phyloP scores from a whole-genome alignment of 2,888 invertebrate species.

The Limnephilus auricula region DNA sequence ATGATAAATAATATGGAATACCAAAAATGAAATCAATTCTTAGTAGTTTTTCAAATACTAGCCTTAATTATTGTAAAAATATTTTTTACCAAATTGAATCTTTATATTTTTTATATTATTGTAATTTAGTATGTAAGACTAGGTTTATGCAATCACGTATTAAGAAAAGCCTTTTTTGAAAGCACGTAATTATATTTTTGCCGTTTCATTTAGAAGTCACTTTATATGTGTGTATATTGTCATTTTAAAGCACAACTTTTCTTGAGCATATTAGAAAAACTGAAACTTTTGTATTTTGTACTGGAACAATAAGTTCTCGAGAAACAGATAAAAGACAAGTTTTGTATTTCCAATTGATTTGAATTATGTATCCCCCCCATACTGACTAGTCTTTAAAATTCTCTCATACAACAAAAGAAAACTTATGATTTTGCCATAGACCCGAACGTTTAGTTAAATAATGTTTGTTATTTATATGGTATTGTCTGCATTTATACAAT shows the following conservation, averaged over 20 bases:
- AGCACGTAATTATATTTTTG: slow-evolving; percentile 43
- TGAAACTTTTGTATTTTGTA: not conserved
- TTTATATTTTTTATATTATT: slow-evolving; percentile 62
- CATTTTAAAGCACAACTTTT: not conserved
- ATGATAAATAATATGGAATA: slow-evolving; percentile 53
- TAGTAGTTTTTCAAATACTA: slow-evolving; percentile 52
- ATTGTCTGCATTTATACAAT: slow-evolving; percentile 25
- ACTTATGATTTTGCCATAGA: not conserved
- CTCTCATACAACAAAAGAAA: not conserved
- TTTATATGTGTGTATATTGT: not conserved
- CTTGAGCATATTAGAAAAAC: not conserved
- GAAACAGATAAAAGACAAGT: not conserved
- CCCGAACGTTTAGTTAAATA: not conserved
- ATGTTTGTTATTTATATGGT: slow-evolving; percentile 33
- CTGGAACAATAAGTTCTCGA: not conserved
- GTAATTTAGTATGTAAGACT: slow-evolving; percentile 39
- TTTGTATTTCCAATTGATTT: not conserved
- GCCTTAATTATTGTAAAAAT: slow-evolving; percentile 57
- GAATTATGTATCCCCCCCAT: not conserved
- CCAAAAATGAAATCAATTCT: slow-evolving; percentile 52
- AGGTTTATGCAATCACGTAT: slow-evolving; percentile 42
- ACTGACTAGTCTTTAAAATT: not conserved
- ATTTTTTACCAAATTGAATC: slow-evolving; percentile 62
- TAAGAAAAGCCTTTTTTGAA: slow-evolving; percentile 35
- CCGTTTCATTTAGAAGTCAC: not conserved